These are phyloP conservation scores for Dendrolimus houi DNA, from an alignment of 2,888 invertebrate genomes.

Conservation along the genomic window DNA sequence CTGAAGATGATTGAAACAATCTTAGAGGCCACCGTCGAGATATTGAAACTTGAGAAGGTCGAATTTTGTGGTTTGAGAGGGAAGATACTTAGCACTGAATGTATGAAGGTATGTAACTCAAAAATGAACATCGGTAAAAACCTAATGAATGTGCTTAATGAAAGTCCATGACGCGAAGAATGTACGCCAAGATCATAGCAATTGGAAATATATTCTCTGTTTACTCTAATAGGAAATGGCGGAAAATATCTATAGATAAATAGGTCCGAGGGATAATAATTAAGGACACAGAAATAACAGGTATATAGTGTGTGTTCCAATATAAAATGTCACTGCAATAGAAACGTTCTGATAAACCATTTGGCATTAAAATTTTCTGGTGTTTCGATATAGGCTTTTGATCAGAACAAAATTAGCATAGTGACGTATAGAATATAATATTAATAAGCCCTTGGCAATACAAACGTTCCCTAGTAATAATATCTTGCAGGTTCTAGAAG, in stretches of 20 bases:
- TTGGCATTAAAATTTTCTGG: not conserved
- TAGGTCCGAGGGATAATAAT: no score
- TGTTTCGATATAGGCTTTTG: no score
- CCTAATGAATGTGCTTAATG: no score
- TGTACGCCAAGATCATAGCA: no score
- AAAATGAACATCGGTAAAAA: no score
- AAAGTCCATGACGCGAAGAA: no score
- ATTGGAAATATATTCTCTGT: no score
- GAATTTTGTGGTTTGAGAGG: constrained; percentile 84
- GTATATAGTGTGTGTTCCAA: no score
- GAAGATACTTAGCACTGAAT: constrained; percentile 72
- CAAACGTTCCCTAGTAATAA: not conserved
- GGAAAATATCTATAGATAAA: no score
- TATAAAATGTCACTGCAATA: not conserved
- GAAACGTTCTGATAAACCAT: not conserved
- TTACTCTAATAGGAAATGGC: no score
- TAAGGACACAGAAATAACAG: no score
- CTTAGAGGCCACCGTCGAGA: constrained; percentile 86
- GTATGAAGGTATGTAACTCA: constrained; percentile 45
- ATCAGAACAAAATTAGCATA: no score
- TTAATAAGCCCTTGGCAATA: not conserved
- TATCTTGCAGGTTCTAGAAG: constrained; percentile 43
- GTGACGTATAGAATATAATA: not conserved
- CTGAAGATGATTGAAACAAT: constrained; percentile 81
- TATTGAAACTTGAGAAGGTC: constrained; percentile 90